Evolutionary conservation across 1,140 invertebrate genomes (phyloP).

Genomic region (Leptinotarsa undecemlineata): DNA sequence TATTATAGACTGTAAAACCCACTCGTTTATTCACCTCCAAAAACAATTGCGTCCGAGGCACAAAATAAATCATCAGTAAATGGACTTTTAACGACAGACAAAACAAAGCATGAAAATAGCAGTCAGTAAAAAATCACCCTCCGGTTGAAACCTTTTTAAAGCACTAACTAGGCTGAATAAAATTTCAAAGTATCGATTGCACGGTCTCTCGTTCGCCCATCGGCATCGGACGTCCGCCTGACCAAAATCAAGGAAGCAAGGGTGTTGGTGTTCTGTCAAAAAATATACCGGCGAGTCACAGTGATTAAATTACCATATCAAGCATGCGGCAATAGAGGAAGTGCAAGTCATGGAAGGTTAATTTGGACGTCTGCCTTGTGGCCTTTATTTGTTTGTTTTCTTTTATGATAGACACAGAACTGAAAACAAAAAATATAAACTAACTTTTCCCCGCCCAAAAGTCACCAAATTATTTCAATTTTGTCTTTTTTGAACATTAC

Average conservation of each 20-base stretch:
- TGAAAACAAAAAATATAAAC: no score
- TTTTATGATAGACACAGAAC: no score
- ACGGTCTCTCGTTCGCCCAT: neutral
- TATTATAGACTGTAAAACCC: no score
- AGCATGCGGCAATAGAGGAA: neutral
- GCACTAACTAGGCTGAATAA: neutral
- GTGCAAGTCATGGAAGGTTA: neutral
- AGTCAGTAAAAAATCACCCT: neutral
- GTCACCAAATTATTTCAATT: no score
- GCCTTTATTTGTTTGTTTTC: no score
- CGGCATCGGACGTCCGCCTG: neutral
- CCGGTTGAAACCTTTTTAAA: neutral
- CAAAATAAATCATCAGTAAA: neutral
- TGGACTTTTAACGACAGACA: neutral
- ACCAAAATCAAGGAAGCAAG: neutral
- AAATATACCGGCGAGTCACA: neutral
- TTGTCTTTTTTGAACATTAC: no score
- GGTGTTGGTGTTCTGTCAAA: neutral
- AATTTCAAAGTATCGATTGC: neutral
- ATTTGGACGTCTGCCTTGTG: neutral
- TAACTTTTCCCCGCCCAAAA: no score
- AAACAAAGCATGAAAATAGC: neutral
- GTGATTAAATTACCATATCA: constrained; percentile 1
- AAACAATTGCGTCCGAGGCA: neutral
- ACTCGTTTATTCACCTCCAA: neutral